Base-by-base conservation (phyloP, 2,797 vertebrate species). In the Cichlasoma orientale region DNA sequence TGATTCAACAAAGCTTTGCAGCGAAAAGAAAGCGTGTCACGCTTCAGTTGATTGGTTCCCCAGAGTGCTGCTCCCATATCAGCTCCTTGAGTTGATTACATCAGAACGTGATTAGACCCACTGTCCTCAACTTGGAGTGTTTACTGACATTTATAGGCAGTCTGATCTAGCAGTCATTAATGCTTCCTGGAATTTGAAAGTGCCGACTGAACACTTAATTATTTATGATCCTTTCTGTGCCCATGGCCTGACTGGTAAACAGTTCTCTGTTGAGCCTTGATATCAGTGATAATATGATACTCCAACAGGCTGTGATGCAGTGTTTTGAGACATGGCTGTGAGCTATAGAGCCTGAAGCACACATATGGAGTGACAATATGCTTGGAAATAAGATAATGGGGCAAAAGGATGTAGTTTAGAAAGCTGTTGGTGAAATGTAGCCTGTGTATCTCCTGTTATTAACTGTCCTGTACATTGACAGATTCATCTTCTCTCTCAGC, bases 131-230 rank as follows among this genome's bases (percentile, higher is more conserved):
- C 80, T 72, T 74, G 76, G 72, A 88, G 82, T 91, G 92, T 89
- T 91, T 90, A 86, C 92, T 88, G 88, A 89, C 89, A 84, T 91
- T 91, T 81, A 90, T 82, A 77, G 72, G 56, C 72, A 29, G 70
- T 9, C 59, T 68, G 27, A 84, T 85, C 86, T 61, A 74, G 75
- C 75, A 78, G 72, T 89, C 71, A 56, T 90, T 90, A 81, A 82
- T 86, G 82, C 80, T 90, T 91, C 86, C 85, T 66, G 77, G 88
- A 92, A 90, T 88, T 82, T 83, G 25, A 88, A 92, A 90, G 82
- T 86, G 84, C 83, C 58, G 55, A 86, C 77, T 58, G 83, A 87
- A 82, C 19, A 8, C 75, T 91, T 85, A 87, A 90, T 92, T 90
- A 90, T 94, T 92, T 83, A 92, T 89, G 82, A 83, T 80, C 50